These are phyloP conservation scores for Spicauda simplicius DNA, from an alignment of 2,888 invertebrate genomes.

Conservation along the genomic window DNA sequence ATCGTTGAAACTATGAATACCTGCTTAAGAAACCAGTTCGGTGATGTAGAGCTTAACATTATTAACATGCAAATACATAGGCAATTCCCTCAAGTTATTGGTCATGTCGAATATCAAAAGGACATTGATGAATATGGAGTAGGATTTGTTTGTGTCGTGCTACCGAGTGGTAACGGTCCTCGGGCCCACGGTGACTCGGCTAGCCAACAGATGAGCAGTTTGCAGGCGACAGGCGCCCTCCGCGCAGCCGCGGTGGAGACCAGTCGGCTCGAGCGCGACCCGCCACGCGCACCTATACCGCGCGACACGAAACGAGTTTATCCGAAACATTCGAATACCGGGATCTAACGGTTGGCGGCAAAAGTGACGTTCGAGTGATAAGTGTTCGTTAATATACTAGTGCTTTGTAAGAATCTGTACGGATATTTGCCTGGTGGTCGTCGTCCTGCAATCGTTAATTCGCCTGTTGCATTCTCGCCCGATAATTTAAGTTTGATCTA, in stretches of 20 bases:
- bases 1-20: constrained; percentile 13
- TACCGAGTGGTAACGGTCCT: constrained; percentile 62
- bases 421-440: constrained; percentile 26
- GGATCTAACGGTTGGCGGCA: constrained; percentile 53
- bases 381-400: constrained; percentile 44
- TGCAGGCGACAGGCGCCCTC: constrained; percentile 46
- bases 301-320: constrained; percentile 55
- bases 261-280: constrained; percentile 74
- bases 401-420: constrained; percentile 6
- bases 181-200: constrained; percentile 47
- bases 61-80: constrained; percentile 18
- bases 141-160: constrained; percentile 52
- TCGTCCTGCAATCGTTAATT: constrained; percentile 40
- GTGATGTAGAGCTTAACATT: constrained; percentile 22
- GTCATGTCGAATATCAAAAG: constrained; percentile 9
- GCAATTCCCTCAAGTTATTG: constrained; percentile 29
- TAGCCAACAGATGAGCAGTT: constrained; percentile 70
- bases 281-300: constrained; percentile 70
- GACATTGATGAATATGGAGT: constrained; percentile 33
- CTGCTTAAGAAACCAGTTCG: constrained; percentile 25
- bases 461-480: constrained; percentile 46
- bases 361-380: constrained; percentile 59
- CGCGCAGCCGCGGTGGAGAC: constrained; percentile 40
- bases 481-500: constrained; percentile 32
- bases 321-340: constrained; percentile 49